A percentile compares a stretch with the other conserved stretches of the same genome.
Conservation (phyloP, 2,888 invertebrate genomes). For the Philhelius pedissequus region DNA sequence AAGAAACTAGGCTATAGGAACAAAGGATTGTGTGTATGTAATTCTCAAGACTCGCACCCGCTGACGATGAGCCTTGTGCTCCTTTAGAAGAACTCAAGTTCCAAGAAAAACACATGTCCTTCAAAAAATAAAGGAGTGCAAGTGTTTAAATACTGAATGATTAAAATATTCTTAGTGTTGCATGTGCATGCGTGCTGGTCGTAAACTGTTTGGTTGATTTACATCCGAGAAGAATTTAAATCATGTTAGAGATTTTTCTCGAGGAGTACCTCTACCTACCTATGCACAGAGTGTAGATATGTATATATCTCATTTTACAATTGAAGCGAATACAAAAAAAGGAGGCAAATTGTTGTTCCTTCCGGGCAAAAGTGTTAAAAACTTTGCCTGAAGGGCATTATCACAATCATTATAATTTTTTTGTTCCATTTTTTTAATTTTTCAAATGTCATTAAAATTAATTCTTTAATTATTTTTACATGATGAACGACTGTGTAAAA, state of each 20-base stretch:
- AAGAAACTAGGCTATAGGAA: neutral
- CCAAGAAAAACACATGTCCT: constrained; percentile 10
- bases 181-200: neutral
- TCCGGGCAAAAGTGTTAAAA: constrained; percentile 5
- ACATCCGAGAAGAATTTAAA: constrained; percentile 14
- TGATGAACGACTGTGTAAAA: neutral
- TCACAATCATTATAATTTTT: constrained; percentile 13
- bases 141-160: constrained; percentile 39
- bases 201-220: constrained; percentile 8
- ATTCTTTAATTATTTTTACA: constrained; percentile 57
- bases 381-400: constrained; percentile 26
- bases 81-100: neutral
- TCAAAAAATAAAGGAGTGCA: neutral
- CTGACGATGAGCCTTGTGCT: neutral
- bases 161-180: constrained; percentile 46
- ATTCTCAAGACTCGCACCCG: neutral
- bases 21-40: neutral
- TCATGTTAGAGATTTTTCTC: neutral
- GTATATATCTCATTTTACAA: neutral
- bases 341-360: neutral
- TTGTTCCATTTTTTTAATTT: neutral
- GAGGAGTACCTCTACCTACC: neutral
- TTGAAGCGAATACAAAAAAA: neutral
- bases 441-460: constrained; percentile 62
- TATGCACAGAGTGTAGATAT: too few species aligned